Percentiles rank a stretch among this genome's conserved stretches.
Conservation (phyloP, 2,113 vertebrate genomes). For the Polypterus bichir region DNA sequence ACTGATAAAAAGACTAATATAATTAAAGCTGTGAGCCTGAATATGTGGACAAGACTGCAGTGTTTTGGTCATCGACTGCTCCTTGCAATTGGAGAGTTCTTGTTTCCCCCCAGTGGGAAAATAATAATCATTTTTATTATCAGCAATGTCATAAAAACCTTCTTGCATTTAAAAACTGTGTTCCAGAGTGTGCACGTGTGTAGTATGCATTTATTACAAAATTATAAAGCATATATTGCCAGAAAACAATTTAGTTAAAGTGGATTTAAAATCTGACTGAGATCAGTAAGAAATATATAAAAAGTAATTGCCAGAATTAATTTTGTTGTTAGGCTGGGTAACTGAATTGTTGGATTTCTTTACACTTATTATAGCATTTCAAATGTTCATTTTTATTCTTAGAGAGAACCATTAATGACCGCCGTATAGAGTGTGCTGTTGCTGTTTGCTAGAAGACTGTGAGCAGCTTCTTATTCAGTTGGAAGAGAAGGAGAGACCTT, state of each 20-base stretch:
- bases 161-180: slow-evolving; percentile 1
- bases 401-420: too few species aligned
- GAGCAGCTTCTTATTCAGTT: too few species aligned
- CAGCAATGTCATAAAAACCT: background rate
- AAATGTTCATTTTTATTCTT: too few species aligned
- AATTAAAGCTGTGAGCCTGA: background rate
- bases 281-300: background rate
- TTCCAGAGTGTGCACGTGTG: background rate
- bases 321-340: background rate
- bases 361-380: background rate
- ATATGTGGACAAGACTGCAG: background rate
- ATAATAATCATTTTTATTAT: slow-evolving; percentile 7
- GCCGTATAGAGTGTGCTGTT: too few species aligned
- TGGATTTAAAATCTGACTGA: background rate
- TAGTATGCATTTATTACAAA: too few species aligned
- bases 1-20: background rate
- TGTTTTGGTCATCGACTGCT: slow-evolving; percentile 3
- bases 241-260: background rate
- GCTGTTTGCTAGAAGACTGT: too few species aligned
- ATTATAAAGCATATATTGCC: too few species aligned
- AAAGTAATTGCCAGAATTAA: background rate
- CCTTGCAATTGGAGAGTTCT: background rate
- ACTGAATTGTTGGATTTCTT: background rate
- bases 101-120: background rate
- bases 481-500: too few species aligned